These are phyloP conservation scores for Oxyscelio sp. DNA, from an alignment of 2,888 invertebrate species.

Conservation along the genomic window DNA sequence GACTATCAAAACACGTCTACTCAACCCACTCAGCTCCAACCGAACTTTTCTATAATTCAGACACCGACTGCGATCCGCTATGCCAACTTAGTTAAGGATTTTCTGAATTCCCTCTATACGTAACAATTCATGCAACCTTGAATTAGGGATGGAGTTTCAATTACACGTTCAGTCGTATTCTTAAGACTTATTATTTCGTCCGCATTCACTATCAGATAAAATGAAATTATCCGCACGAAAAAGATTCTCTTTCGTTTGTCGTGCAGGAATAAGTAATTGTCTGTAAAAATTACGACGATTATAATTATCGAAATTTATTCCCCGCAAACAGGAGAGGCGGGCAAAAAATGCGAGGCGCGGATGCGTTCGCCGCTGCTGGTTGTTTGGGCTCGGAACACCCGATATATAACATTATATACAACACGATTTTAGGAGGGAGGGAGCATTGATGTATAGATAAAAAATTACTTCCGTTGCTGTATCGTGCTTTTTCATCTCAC, in stretches of 20 bases:
- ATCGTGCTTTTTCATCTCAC: constrained; percentile 33
- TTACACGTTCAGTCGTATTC: constrained; percentile 30
- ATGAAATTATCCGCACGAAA: constrained; percentile 61
- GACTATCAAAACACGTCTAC: too few relatives aligned
- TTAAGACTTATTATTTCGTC: constrained; percentile 36
- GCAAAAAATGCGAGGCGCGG: too few relatives aligned
- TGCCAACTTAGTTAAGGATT: too few relatives aligned
- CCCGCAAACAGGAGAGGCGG: neutral
- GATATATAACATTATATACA: constrained; percentile 15
- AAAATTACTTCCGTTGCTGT: constrained; percentile 59
- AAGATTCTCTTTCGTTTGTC: constrained; percentile 34
- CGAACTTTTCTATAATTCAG: too few relatives aligned
- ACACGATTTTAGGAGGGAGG: neutral
- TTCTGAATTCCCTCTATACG: neutral
- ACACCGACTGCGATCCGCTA: too few relatives aligned
- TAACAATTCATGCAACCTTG: constrained; percentile 41
- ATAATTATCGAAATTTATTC: constrained; percentile 14
- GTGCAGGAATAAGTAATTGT: constrained; percentile 46
- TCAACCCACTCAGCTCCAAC: too few relatives aligned
- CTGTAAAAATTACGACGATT: constrained; percentile 23
- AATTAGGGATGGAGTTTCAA: constrained; percentile 60
- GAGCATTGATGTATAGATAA: constrained; percentile 61
- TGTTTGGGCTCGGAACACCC: constrained; percentile 5
- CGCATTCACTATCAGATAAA: constrained; percentile 39
- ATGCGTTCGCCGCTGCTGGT: neutral